Evolutionary conservation across 2,113 vertebrate species (phyloP), one percentile per base, ranked within the genome.

Genomic region (Suncus etruscus): DNA sequence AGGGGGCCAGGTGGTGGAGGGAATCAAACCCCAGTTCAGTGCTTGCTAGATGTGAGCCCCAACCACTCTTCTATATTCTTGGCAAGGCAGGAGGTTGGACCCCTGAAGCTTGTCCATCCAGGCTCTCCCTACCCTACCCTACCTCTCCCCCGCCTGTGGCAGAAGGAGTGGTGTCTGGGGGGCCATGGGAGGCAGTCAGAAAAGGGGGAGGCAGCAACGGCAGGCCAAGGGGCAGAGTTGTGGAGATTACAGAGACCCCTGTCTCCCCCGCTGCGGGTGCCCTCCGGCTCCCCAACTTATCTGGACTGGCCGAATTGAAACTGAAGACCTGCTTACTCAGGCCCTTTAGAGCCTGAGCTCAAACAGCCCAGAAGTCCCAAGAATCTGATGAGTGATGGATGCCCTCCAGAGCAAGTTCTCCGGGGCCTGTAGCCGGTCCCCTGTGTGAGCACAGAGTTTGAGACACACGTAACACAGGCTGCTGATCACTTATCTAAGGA

Each of bases 231-330:
- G 89, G 68, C 78, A 72, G 76, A 48, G 58, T 0, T 5, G n/a
- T n/a, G 51, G 76, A 51, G 91, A 61, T 88, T 93, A 54, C 75
- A 16, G 79, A 83, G 88, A 11, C 32, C 51, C 0, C 6, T 29
- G 77, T 1, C 27, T 77, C 54, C 45, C 9, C 47, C 10, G 0
- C 31, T n/a, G n/a, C n/a, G n/a, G n/a, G 66, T 8, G n/a, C 39
- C 70, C 80, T 61, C 61, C 69, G 70, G 6, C 32, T 68, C 65
- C 74, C 75, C 1, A 4, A 24, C 75, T 92, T 95, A 94, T 96
- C 96, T 96, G 95, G 92, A 91, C 24, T 6, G 70, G 74, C 61
- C 82, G 96, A 94, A 96, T 93, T 90, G 96, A 96, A 94, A 95
- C 86, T 89, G 92, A 95, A 95, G 95, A 94, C 82, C 92, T 80